These are phyloP conservation scores for Falco novaeseelandiae DNA, from an alignment of 2,797 vertebrate genomes.

Conservation along the genomic window DNA sequence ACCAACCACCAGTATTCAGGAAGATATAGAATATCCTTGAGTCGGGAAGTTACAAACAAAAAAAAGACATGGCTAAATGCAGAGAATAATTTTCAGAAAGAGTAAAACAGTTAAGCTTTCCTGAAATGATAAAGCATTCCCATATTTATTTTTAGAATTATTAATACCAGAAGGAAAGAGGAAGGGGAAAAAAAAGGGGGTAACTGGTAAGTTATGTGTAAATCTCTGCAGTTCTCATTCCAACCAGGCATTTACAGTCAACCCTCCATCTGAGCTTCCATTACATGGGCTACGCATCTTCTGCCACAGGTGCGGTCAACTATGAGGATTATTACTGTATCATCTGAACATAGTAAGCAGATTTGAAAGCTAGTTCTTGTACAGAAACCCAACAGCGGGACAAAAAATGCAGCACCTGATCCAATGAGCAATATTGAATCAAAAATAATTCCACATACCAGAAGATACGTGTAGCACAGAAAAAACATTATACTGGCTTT, in stretches of 20 bases:
- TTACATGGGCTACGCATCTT: background rate
- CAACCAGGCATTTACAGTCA: background rate
- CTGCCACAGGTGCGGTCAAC: background rate
- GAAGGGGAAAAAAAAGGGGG: accelerated
- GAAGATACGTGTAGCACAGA: background rate
- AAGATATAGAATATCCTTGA: background rate
- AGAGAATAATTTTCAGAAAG: background rate
- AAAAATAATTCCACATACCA: background rate
- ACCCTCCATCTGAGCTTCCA: background rate
- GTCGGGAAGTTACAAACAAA: background rate
- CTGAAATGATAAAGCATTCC: background rate
- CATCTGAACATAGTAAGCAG: background rate
- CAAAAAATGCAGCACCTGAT: background rate
- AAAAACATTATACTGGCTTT: background rate
- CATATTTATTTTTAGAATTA: background rate
- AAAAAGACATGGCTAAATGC: background rate
- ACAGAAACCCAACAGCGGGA: background rate
- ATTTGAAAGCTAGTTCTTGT: background rate
- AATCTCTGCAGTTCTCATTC: background rate
- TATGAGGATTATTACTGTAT: background rate
- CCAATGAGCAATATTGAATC: background rate
- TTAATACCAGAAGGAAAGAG: background rate
- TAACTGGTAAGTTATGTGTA: background rate
- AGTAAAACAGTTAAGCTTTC: background rate
- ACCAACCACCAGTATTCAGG: background rate